These are phyloP conservation scores for Clostera curtula DNA, from an alignment of 2,888 invertebrate species.

Conservation along the genomic window DNA sequence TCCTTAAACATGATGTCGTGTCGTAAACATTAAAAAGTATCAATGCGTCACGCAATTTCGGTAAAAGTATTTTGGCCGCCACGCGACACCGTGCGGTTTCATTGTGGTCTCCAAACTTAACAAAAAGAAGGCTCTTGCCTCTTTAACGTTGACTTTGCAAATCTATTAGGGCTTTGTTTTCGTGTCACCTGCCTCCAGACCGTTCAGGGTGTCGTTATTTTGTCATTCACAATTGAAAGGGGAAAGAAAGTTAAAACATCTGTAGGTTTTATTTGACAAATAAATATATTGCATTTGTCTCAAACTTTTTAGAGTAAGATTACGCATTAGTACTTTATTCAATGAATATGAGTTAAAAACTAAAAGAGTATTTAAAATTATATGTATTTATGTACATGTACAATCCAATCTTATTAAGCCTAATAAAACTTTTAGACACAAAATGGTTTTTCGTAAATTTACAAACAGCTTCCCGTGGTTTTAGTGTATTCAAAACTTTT, in stretches of 20 bases:
- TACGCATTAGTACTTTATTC: background rate
- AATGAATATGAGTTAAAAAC: no score
- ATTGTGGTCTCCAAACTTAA: conserved; percentile 60
- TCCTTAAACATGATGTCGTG: background rate
- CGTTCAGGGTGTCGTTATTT: conserved; percentile 20
- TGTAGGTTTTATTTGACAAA: background rate
- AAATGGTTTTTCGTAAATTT: no score
- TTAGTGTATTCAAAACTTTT: no score
- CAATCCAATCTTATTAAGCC: no score
- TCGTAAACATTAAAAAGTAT: conserved; percentile 23
- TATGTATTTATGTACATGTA: no score
- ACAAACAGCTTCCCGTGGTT: no score
- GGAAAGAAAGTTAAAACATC: conserved; percentile 25
- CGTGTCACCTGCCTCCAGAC: conserved; percentile 44
- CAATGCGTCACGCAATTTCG: conserved; percentile 31
- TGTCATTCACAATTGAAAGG: conserved; percentile 29
- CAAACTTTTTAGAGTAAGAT: conserved; percentile 4
- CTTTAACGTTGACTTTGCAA: conserved; percentile 46
- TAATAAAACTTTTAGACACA: no score
- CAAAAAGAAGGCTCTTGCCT: conserved; percentile 41
- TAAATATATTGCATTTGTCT: no score
- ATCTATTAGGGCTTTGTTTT: conserved; percentile 55
- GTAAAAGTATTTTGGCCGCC: conserved; percentile 50
- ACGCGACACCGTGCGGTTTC: conserved; percentile 63
- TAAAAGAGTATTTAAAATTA: no score